A percentile compares a stretch with the other conserved stretches of the same genome.
Conservation (phyloP, 2,888 invertebrate genomes). For the Dryomyza anilis region DNA sequence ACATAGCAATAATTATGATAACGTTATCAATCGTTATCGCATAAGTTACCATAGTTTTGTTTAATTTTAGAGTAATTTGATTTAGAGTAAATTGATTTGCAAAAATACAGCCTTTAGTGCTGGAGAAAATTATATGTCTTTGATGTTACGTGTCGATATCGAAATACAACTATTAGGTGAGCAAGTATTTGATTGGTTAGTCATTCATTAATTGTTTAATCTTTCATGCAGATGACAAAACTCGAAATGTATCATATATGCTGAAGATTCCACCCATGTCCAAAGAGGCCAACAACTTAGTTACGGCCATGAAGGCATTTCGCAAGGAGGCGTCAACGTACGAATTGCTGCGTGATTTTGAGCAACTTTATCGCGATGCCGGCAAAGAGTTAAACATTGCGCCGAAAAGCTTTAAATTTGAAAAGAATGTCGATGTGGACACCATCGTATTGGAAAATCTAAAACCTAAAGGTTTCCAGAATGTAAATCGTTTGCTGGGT, state of each 20-base stretch:
- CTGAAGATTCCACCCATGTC: constrained; percentile 35
- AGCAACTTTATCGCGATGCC: constrained; percentile 40
- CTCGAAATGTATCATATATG: constrained; percentile 35
- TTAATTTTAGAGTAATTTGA: no score
- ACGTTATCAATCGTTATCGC: no score
- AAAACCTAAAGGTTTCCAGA: constrained; percentile 39
- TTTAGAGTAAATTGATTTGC: no score
- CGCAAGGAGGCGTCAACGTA: constrained; percentile 22
- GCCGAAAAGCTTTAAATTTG: constrained; percentile 33
- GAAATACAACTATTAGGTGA: constrained; percentile 32
- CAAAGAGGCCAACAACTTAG: constrained; percentile 8
- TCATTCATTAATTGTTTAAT: constrained; percentile 17
- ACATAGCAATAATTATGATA: no score
- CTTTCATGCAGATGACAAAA: constrained; percentile 24
- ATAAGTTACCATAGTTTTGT: no score
- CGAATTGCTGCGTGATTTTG: constrained; percentile 44
- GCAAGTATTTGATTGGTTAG: constrained; percentile 1
- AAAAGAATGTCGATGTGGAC: constrained; percentile 18
- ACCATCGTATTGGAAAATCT: constrained; percentile 46
- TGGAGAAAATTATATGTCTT: constrained; percentile 38
- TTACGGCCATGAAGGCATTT: no score
- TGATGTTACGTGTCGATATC: constrained; percentile 34
- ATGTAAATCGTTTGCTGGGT: constrained; percentile 43
- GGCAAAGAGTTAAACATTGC: constrained; percentile 37
- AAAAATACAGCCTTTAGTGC: constrained; percentile 19